phyloP scores from a whole-genome alignment of 2,797 vertebrate genomes.

The Lophius americanus region DNA sequence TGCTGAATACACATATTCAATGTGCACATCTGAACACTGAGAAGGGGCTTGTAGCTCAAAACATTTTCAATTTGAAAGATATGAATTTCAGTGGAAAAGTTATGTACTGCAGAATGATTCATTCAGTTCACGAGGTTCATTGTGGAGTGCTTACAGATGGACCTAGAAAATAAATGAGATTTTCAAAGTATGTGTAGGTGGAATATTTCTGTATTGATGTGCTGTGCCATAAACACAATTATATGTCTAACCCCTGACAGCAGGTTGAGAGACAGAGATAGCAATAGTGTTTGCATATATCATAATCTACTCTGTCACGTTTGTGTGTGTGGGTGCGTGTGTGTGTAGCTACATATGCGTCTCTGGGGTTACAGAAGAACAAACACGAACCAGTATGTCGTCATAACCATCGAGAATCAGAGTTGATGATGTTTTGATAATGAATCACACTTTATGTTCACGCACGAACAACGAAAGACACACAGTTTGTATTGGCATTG shows the following conservation, averaged over 20 bases:
- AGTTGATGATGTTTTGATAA: slow-evolving; percentile 53
- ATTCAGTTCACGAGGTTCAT: slow-evolving; percentile 73
- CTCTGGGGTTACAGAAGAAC: slow-evolving; percentile 21
- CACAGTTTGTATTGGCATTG: slow-evolving; percentile 74
- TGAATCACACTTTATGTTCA: slow-evolving; percentile 35
- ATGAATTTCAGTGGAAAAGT: slow-evolving; percentile 52
- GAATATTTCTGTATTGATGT: slow-evolving; percentile 72
- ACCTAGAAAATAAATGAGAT: slow-evolving; percentile 75
- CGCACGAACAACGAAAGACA: slow-evolving; percentile 21
- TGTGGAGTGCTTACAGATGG: slow-evolving; percentile 73
- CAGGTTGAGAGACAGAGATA: slow-evolving; percentile 68
- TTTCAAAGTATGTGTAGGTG: slow-evolving; percentile 79
- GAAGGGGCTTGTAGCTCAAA: slow-evolving; percentile 46
- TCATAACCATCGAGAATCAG: slow-evolving; percentile 24
- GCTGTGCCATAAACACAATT: slow-evolving; percentile 72
- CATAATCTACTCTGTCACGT: slow-evolving; percentile 40
- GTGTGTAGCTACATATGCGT: not conserved
- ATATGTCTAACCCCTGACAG: slow-evolving; percentile 73
- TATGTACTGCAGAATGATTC: slow-evolving; percentile 61
- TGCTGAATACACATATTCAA: not conserved
- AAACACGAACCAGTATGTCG: slow-evolving; percentile 32
- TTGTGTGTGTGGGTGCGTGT: slow-evolving; percentile 4
- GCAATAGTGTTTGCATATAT: slow-evolving; percentile 65
- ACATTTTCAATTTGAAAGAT: slow-evolving; percentile 58
- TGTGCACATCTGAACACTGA: slow-evolving; percentile 19